Evolutionary conservation across 35 echinoderm and acorn worm genomes (phyloP).

Genomic region (Ophioderma brevispina): DNA sequence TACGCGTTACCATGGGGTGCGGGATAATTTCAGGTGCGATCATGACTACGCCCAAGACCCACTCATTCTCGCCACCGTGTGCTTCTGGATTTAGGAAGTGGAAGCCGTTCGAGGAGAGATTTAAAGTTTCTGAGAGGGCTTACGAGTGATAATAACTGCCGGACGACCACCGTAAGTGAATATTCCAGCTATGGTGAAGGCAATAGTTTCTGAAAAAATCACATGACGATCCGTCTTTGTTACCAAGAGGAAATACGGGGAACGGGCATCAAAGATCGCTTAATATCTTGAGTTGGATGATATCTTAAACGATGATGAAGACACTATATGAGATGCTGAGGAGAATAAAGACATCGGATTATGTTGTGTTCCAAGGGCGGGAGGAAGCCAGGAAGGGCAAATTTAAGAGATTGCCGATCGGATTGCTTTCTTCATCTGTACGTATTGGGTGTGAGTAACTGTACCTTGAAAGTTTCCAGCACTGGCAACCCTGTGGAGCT

Average conservation of each 20-base stretch:
- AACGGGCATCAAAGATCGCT: background rate
- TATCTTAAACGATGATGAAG: constrained; percentile 50
- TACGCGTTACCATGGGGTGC: constrained; percentile 87
- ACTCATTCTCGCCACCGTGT: constrained; percentile 32
- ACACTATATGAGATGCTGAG: constrained; percentile 50
- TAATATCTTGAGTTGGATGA: constrained; percentile 43
- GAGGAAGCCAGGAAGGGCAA: constrained; percentile 35
- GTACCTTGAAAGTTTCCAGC: background rate
- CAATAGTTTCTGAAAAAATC: constrained; percentile 53
- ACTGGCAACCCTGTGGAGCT: too few relatives aligned
- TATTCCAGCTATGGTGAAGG: constrained; percentile 25
- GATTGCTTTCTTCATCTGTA: constrained; percentile 41
- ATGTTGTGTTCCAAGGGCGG: constrained; percentile 26
- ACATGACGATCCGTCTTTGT: constrained; percentile 36
- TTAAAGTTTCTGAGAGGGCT: background rate
- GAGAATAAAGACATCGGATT: constrained; percentile 58
- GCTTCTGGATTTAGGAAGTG: constrained; percentile 58
- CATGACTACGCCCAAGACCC: constrained; percentile 57
- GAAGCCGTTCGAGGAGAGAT: constrained; percentile 34
- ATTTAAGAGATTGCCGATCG: constrained; percentile 56
- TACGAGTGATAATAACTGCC: constrained; percentile 45
- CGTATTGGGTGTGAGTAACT: constrained; percentile 56
- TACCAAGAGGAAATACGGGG: constrained; percentile 39
- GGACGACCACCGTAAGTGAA: constrained; percentile 63
- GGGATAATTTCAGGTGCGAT: constrained; percentile 83